Evolutionary conservation across 2,888 invertebrate species (phyloP).

Genomic region (Matsumyia berberina): DNA sequence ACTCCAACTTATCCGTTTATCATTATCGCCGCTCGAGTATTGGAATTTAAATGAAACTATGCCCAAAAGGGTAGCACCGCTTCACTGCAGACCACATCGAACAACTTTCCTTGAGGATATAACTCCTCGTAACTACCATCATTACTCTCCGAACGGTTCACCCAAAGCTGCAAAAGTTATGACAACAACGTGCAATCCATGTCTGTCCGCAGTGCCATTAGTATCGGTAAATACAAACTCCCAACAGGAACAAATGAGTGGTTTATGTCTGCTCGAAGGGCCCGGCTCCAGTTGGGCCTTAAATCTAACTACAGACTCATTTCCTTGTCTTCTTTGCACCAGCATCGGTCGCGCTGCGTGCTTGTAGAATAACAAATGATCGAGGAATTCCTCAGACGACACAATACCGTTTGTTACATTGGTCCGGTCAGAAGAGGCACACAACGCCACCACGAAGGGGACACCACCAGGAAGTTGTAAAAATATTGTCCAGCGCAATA

Average conservation of each 20-base stretch:
- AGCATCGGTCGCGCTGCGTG: neutral
- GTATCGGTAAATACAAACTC: slow-evolving; percentile 33
- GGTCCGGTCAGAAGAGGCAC: neutral
- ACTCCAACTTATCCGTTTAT: too few relatives aligned
- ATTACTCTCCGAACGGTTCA: slow-evolving; percentile 30
- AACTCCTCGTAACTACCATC: slow-evolving; percentile 27
- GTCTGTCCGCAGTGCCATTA: slow-evolving; percentile 35
- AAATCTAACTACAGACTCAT: too few relatives aligned
- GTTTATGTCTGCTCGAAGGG: slow-evolving; percentile 38
- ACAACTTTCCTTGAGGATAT: neutral
- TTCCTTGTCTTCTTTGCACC: neutral
- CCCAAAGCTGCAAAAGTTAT: slow-evolving; percentile 49
- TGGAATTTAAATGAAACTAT: too few relatives aligned
- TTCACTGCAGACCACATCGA: too few relatives aligned
- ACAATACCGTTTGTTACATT: slow-evolving; percentile 43
- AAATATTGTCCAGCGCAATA: slow-evolving; percentile 25
- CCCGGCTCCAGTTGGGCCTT: slow-evolving; percentile 3
- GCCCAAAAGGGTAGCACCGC: too few relatives aligned
- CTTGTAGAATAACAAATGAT: slow-evolving; percentile 41
- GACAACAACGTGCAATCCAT: slow-evolving; percentile 40
- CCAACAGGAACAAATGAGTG: slow-evolving; percentile 22
- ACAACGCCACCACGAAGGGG: neutral
- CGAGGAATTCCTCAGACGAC: slow-evolving; percentile 16
- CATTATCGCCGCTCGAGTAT: too few relatives aligned
- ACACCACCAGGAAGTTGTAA: slow-evolving; percentile 50